A percentile compares a stretch with the other conserved stretches of the same genome.
phyloP scores from a whole-genome alignment of 1,140 invertebrate genomes.

The Neelides sp. region DNA sequence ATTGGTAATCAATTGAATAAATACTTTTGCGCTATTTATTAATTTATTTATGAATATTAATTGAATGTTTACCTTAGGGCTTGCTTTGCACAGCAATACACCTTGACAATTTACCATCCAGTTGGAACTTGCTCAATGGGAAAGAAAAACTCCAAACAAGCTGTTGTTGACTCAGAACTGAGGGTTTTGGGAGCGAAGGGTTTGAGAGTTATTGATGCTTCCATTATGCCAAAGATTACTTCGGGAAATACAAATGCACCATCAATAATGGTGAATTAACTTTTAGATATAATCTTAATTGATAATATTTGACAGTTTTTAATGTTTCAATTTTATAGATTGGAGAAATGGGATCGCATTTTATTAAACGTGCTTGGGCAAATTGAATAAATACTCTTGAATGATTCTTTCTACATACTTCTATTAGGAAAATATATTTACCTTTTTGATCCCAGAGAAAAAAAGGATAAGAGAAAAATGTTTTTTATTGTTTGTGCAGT shows the following conservation, averaged over 20 bases:
- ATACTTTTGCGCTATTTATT: constrained; percentile 1
- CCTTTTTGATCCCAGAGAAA: background rate
- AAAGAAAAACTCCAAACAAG: constrained; percentile 46
- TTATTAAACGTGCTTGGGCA: constrained; percentile 4
- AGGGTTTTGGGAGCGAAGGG: constrained; percentile 38
- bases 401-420: background rate
- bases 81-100: constrained; percentile 62
- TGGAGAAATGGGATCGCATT: background rate
- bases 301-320: background rate
- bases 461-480: background rate
- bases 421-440: background rate
- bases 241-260: constrained; percentile 33
- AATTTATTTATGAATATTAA: background rate
- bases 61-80: constrained; percentile 33
- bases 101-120: constrained; percentile 75
- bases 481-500: background rate
- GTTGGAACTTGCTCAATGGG: constrained; percentile 54
- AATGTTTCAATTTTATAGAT: background rate
- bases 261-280: constrained; percentile 2
- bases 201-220: constrained; percentile 44
- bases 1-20: constrained; percentile 37
- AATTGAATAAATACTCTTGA: background rate
- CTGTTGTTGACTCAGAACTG: constrained; percentile 43
- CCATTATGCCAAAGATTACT: constrained; percentile 43
- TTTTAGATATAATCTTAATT: background rate